These are phyloP conservation scores for Beaufortia kweichowensis DNA, from an alignment of 2,113 vertebrate genomes.

Conservation along the genomic window DNA sequence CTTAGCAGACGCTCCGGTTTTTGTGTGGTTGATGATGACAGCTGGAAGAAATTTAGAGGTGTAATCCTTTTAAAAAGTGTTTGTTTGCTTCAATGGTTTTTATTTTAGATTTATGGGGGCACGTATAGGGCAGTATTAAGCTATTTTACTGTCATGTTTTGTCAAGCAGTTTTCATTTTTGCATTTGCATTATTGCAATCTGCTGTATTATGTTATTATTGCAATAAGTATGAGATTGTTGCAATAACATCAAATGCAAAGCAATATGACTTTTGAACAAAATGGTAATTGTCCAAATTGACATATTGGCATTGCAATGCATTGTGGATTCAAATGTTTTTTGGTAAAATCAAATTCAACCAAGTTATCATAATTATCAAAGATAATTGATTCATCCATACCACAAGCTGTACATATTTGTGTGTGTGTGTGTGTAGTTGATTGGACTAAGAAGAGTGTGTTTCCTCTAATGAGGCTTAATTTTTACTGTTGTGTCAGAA, in stretches of 20 bases:
- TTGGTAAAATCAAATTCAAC: background rate
- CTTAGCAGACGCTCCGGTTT: background rate
- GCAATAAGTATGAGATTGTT: background rate
- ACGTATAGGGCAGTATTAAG: background rate
- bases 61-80: conserved; percentile 29
- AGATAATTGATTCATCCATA: background rate
- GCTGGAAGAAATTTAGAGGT: conserved; percentile 36
- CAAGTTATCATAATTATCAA: background rate
- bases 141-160: conserved; percentile 1
- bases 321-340: background rate
- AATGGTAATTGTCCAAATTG: background rate
- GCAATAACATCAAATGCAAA: background rate
- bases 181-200: background rate
- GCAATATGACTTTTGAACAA: background rate
- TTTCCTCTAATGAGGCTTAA: conserved; percentile 60
- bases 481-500: conserved; percentile 55
- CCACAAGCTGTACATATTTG: conserved; percentile 11
- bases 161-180: too few relatives aligned
- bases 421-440: conserved; percentile 48
- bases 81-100: conserved; percentile 9
- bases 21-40: background rate
- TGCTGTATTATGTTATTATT: background rate
- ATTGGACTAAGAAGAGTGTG: conserved; percentile 47
- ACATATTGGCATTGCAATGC: background rate
- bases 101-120: conserved; percentile 4